phyloP scores from a whole-genome alignment of 2,113 vertebrate species.

The Thermophis baileyi region DNA sequence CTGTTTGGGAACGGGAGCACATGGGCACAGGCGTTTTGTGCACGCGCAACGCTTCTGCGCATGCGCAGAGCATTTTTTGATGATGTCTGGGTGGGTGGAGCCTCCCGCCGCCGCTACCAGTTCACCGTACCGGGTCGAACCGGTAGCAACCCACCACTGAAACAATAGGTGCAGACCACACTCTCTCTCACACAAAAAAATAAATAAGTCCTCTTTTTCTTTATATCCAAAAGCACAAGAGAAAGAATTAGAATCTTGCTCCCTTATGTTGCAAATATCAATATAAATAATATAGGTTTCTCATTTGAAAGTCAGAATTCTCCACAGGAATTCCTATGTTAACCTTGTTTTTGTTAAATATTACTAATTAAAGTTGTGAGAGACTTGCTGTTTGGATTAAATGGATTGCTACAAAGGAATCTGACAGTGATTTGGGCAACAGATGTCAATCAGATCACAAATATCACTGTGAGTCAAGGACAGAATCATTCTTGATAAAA shows the following conservation, averaged over 20 bases:
- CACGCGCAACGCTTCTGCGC: no score
- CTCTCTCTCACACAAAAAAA: neutral
- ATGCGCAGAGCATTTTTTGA: no score
- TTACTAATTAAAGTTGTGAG: neutral
- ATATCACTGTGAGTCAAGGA: neutral
- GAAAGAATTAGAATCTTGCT: neutral
- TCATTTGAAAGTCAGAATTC: neutral
- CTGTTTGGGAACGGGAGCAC: no score
- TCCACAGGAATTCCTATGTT: neutral
- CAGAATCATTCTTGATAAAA: neutral
- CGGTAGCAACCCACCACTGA: no score
- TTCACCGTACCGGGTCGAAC: no score
- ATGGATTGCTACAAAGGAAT: neutral
- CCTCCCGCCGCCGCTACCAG: no score
- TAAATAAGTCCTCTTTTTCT: neutral
- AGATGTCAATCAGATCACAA: neutral
- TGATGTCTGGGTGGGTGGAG: no score
- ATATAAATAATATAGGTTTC: neutral
- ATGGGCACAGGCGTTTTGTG: no score
- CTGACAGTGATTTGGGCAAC: neutral
- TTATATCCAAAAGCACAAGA: neutral
- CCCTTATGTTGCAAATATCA: neutral
- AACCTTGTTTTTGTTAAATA: neutral
- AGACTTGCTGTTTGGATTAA: neutral
- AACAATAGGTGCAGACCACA: neutral